These are phyloP conservation scores for Tanytarsus gracilentus DNA, from an alignment of 2,888 invertebrate species.

Conservation along the genomic window DNA sequence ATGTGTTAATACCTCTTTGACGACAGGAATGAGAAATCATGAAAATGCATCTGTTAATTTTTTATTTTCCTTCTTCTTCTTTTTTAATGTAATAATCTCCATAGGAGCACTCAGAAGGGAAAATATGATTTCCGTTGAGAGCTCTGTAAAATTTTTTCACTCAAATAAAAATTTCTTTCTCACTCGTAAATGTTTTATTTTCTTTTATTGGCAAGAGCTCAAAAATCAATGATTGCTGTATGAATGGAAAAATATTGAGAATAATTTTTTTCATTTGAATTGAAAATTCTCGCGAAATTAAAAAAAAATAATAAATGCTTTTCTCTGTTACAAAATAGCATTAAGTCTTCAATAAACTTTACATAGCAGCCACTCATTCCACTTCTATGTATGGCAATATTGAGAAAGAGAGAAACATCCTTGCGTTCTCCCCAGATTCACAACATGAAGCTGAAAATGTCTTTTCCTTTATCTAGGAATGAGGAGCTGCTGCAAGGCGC, in stretches of 20 bases:
- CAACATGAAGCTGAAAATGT: constrained; percentile 23
- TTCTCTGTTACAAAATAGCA: background rate
- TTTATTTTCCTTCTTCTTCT: background rate
- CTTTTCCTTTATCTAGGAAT: background rate
- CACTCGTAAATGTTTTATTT: no score
- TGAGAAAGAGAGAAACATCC: background rate
- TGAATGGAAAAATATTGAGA: background rate
- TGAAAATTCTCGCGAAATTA: background rate
- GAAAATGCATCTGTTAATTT: background rate
- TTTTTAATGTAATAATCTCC: background rate
- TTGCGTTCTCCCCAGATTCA: constrained; percentile 3
- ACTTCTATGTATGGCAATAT: background rate
- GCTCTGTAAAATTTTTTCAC: no score
- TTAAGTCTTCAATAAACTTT: background rate
- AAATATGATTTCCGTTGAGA: constrained; percentile 5
- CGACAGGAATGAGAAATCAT: background rate
- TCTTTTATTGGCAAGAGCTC: no score
- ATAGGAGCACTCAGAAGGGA: no score
- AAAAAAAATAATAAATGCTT: background rate
- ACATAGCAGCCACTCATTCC: background rate
- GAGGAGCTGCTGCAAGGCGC: constrained; percentile 41
- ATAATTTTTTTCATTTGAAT: background rate
- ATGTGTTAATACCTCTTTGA: background rate
- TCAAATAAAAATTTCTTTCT: background rate
- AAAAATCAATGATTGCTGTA: background rate